Evolutionary conservation across 1,140 invertebrate genomes (phyloP), one percentile per base, ranked within the genome.

Genomic region (Meloidogyne hapla): DNA sequence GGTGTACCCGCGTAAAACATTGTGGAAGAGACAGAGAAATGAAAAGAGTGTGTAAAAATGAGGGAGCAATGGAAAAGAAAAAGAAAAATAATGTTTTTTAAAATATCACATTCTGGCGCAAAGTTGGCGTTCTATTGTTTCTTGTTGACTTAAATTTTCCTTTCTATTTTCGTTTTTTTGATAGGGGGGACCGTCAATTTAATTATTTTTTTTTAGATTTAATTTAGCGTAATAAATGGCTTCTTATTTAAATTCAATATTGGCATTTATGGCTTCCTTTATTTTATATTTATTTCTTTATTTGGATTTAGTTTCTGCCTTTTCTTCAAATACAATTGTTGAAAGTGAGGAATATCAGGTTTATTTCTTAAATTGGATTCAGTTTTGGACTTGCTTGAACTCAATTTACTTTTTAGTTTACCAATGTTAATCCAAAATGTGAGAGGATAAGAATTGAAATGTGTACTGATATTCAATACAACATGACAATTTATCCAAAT

Each of bases 401-500:
- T n/a, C n/a, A n/a, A n/a, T n/a, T n/a, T n/a, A n/a, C 18, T 8
- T 56, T 80, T 74, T 21, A 80, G 79, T 70, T 62, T n/a, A 56
- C 62, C 42, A 74, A 79, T 56, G 38, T 56, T n/a, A 80, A 82
- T 48, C 92, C 92, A 82, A 92, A 92, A 86, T 97, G 95, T 89
- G 94, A 97, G 87, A 92, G 92, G 2, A 96, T 98, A 77, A 94
- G 92, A 5, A 94, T 97, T 75, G 92, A 92, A 13, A 90, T 96
- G 81, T 98, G 96, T 89, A 92, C 92, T 88, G 92, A 95, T 83
- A 93, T 98, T 72, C 75, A 91, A 42, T 98, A 98, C 88, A 98
- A 98, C 88, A 90, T 92, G 88, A 98, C 95, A 0, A 95, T 96
- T 74, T 94, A 96, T 92, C 95, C 95, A 4, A 98, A 98, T 89